phyloP scores from a whole-genome alignment of 2,888 invertebrate genomes.

The Horisme vitalbata region DNA sequence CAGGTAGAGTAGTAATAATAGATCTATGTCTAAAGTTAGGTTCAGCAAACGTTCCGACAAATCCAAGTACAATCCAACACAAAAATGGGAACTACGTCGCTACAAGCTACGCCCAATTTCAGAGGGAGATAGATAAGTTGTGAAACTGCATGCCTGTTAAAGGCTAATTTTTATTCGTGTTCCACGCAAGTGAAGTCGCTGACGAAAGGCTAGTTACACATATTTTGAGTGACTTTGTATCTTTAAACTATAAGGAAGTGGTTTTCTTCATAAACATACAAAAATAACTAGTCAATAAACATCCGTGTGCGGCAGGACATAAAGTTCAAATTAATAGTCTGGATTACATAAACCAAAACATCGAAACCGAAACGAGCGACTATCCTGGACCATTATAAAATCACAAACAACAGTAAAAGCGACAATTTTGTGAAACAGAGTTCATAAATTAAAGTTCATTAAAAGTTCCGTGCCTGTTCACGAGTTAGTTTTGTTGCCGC shows the following conservation, averaged over 20 bases:
- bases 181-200: too few relatives aligned
- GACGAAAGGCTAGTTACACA: too few relatives aligned
- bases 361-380: constrained; percentile 43
- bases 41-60: too few relatives aligned
- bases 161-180: too few relatives aligned
- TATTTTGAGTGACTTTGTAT: neutral
- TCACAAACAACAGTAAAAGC: constrained; percentile 62
- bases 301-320: constrained; percentile 40
- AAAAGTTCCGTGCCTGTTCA: constrained; percentile 49
- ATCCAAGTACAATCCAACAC: too few relatives aligned
- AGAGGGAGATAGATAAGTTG: too few relatives aligned
- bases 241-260: constrained; percentile 24
- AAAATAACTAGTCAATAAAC: constrained; percentile 45
- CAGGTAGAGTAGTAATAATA: too few relatives aligned
- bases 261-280: constrained; percentile 36
- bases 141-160: too few relatives aligned
- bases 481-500: neutral
- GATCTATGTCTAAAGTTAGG: too few relatives aligned
- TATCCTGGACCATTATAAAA: constrained; percentile 49
- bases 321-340: constrained; percentile 55
- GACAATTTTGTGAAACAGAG: constrained; percentile 62
- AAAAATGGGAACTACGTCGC: too few relatives aligned
- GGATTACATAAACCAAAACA: constrained; percentile 67
- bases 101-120: too few relatives aligned
- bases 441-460: constrained; percentile 74